Evolutionary conservation across 2,113 vertebrate genomes (phyloP).

Genomic region (Pachypanchax playfairii): DNA sequence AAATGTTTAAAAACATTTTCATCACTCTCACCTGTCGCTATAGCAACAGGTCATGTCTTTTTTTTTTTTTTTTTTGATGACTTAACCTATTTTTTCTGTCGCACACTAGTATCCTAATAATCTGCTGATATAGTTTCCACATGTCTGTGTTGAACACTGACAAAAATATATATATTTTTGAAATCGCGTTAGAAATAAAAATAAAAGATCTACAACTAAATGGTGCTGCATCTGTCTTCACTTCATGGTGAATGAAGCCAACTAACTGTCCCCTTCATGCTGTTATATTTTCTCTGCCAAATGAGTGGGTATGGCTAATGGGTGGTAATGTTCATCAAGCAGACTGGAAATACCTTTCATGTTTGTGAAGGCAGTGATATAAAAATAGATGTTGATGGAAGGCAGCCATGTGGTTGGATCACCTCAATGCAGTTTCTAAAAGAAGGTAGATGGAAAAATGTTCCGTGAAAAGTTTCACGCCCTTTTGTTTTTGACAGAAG

Average conservation of each 20-base stretch:
- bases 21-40: too few species aligned
- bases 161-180: background rate
- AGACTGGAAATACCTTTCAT: conserved; percentile 37
- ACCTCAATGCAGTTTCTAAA: background rate
- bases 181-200: too few species aligned
- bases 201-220: conserved; percentile 8
- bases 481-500: background rate
- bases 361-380: conserved; percentile 6
- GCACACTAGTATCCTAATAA: too few species aligned
- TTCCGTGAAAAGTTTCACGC: background rate
- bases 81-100: too few species aligned
- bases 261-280: background rate
- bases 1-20: too few species aligned
- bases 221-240: conserved; percentile 5
- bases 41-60: background rate
- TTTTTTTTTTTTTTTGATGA: too few species aligned
- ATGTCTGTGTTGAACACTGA: background rate
- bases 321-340: conserved; percentile 34
- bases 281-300: conserved; percentile 31
- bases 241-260: conserved; percentile 12
- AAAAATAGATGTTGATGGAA: conserved; percentile 28
- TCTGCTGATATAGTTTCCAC: too few species aligned
- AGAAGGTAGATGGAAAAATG: conserved; percentile 15
- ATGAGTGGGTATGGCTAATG: conserved; percentile 23
- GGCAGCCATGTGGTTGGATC: conserved; percentile 22